Percentiles rank a stretch among this genome's conserved stretches.
These are phyloP conservation scores for Cremastobaeus sp. DNA, from an alignment of 2,888 invertebrate species.

Conservation along the genomic window DNA sequence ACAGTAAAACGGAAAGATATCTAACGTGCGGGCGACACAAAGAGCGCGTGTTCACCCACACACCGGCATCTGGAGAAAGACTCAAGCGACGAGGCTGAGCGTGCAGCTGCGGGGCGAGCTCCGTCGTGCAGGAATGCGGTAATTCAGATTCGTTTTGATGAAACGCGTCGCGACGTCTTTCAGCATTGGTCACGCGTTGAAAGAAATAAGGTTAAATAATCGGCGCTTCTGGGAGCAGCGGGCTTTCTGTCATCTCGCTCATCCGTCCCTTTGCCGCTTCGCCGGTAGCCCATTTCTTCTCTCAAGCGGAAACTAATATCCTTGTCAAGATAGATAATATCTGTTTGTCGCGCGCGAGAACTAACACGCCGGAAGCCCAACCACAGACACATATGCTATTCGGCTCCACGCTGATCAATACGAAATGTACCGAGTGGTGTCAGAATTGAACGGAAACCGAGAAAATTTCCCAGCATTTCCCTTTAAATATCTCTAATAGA, in stretches of 20 bases:
- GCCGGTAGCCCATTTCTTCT: conserved; percentile 63
- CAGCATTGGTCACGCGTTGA: conserved; percentile 37
- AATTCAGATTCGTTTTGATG: conserved; percentile 48
- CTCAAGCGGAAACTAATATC: conserved; percentile 64
- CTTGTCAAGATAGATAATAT: conserved; percentile 65
- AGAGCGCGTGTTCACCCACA: conserved; percentile 13
- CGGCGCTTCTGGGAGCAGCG: neutral
- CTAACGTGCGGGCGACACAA: conserved; percentile 19
- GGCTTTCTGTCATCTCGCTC: neutral
- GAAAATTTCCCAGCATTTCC: conserved; percentile 34
- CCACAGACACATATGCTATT: conserved; percentile 49
- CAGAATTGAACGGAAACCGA: conserved; percentile 41
- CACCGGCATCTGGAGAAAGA: conserved; percentile 14
- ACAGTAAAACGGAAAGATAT: conserved; percentile 17
- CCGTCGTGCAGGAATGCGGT: conserved; percentile 31
- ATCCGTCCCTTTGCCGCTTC: conserved; percentile 47
- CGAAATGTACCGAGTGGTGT: conserved; percentile 26
- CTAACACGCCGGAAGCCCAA: conserved; percentile 43
- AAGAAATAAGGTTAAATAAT: conserved; percentile 52
- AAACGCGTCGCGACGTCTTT: conserved; percentile 36
- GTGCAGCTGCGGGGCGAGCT: conserved; percentile 16
- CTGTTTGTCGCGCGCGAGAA: conserved; percentile 59
- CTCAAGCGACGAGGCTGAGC: neutral
- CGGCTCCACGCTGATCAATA: conserved; percentile 48
- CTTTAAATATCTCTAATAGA: conserved; percentile 27